phyloP scores from a whole-genome alignment of 2,888 invertebrate species.

The Pyrrhosoma nymphula region DNA sequence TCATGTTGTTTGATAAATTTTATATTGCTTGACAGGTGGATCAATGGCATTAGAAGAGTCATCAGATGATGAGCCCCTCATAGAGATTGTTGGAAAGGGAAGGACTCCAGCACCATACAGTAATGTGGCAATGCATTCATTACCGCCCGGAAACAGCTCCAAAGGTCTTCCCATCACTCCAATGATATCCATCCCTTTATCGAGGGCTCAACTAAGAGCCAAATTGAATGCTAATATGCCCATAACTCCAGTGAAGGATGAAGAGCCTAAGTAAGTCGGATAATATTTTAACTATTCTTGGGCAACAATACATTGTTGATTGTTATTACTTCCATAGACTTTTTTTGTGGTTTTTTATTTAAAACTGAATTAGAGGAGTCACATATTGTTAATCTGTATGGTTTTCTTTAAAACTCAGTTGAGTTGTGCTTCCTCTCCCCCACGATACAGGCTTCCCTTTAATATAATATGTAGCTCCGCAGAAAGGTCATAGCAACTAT shows the following conservation, averaged over 20 bases:
- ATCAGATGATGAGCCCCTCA: constrained; percentile 90
- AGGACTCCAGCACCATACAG: constrained; percentile 59
- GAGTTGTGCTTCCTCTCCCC: too few relatives aligned
- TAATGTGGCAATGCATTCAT: constrained; percentile 30
- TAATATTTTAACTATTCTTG: not conserved
- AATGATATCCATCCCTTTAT: constrained; percentile 56
- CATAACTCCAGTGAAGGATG: constrained; percentile 70
- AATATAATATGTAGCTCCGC: too few relatives aligned
- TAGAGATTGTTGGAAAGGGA: constrained; percentile 80
- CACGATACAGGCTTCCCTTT: too few relatives aligned
- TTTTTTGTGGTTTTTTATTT: too few relatives aligned
- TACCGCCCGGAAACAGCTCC: constrained; percentile 14
- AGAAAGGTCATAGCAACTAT: too few relatives aligned
- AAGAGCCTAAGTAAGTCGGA: constrained; percentile 69
- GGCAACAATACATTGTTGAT: not conserved
- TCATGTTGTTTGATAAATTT: not conserved
- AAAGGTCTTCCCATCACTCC: constrained; percentile 22
- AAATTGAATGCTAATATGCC: constrained; percentile 68
- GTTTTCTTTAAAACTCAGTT: too few relatives aligned
- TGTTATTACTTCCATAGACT: too few relatives aligned
- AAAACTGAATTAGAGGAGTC: too few relatives aligned
- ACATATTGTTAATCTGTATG: too few relatives aligned
- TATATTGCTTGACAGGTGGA: not conserved
- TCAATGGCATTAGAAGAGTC: constrained; percentile 77
- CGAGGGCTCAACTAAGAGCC: constrained; percentile 52